A percentile compares a stretch with the other conserved stretches of the same genome.
These are phyloP conservation scores for Folsomia manolachei DNA, from an alignment of 2,888 invertebrate genomes.

Conservation along the genomic window DNA sequence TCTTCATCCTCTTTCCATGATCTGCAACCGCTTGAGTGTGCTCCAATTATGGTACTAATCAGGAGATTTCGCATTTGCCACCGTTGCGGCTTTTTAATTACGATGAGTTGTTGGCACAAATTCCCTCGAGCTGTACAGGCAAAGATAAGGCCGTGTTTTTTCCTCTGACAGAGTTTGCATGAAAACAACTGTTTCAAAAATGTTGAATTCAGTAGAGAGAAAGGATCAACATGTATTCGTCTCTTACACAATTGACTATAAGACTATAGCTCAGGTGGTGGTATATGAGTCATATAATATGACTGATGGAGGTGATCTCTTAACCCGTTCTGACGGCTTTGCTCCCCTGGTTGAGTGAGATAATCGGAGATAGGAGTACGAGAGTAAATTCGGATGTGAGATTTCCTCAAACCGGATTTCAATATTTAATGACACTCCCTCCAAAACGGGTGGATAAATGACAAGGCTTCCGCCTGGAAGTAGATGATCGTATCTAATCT, in stretches of 20 bases:
- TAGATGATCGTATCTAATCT: not conserved
- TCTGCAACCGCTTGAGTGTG: too few relatives aligned
- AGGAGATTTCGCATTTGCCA: not conserved
- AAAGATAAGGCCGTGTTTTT: too few relatives aligned
- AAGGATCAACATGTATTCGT: not conserved
- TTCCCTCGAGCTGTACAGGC: not conserved
- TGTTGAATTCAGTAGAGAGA: too few relatives aligned
- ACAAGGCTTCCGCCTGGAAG: not conserved
- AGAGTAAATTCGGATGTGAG: constrained; percentile 6
- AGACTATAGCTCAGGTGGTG: too few relatives aligned
- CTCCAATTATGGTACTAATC: not conserved
- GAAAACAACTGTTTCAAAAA: too few relatives aligned
- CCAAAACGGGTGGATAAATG: not conserved
- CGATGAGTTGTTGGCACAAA: not conserved
- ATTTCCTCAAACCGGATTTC: constrained; percentile 25
- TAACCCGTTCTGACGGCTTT: too few relatives aligned
- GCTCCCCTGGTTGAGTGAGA: not conserved
- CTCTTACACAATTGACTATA: too few relatives aligned
- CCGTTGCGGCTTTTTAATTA: not conserved
- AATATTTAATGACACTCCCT: constrained; percentile 24
- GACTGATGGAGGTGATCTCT: too few relatives aligned
- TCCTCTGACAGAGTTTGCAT: too few relatives aligned
- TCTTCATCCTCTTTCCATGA: not conserved
- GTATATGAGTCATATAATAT: too few relatives aligned
- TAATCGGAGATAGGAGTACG: not conserved